Conservation (phyloP, 2,113 vertebrate genomes). For the Vimba vimba region DNA sequence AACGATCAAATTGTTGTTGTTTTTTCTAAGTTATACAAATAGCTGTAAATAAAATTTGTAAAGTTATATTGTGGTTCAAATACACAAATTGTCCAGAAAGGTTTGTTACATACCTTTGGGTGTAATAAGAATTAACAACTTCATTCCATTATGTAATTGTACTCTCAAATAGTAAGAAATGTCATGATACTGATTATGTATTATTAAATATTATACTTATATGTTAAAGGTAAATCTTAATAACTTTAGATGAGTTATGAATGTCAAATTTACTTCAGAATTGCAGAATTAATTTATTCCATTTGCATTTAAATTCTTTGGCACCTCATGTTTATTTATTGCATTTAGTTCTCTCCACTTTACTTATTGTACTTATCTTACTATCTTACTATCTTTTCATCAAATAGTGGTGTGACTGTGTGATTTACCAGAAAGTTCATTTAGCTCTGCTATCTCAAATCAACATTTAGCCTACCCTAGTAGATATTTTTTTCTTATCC, state of each 20-base stretch:
- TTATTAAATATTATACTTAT: background rate
- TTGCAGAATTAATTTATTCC: background rate
- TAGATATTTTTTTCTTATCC: background rate
- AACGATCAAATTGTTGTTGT: fast-evolving
- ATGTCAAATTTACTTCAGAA: background rate
- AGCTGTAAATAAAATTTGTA: background rate
- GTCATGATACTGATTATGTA: background rate
- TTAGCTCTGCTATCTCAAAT: background rate
- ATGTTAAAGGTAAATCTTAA: background rate
- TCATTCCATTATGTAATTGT: background rate
- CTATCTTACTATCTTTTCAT: background rate
- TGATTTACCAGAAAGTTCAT: background rate
- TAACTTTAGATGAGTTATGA: background rate
- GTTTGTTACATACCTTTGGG: background rate
- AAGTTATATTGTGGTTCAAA: background rate
- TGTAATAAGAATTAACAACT: background rate
- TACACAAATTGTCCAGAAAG: background rate
- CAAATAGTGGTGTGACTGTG: background rate
- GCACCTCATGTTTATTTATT: background rate
- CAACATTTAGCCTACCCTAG: background rate
- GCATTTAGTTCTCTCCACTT: background rate
- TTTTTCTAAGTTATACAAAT: background rate
- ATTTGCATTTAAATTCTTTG: background rate
- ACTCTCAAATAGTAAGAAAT: background rate
- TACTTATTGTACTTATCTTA: background rate